Conservation (phyloP, 2,888 invertebrate genomes). For the Dryobota labecula region DNA sequence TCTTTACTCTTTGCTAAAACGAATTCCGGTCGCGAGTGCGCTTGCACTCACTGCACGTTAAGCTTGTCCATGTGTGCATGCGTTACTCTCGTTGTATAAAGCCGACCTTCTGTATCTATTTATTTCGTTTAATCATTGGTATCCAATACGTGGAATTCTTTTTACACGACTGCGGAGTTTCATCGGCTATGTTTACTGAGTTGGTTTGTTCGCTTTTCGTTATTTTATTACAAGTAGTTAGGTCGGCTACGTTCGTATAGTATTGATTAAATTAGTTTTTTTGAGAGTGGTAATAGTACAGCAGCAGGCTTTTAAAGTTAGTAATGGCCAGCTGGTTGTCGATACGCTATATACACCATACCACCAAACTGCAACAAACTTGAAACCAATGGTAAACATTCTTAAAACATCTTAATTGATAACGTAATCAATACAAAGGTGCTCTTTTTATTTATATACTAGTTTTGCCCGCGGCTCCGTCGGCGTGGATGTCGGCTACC, state of each 20-base stretch:
- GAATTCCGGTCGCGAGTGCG: background rate
- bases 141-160: slow-evolving; percentile 28
- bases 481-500: too few relatives aligned
- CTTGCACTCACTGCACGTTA: background rate
- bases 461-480: too few relatives aligned
- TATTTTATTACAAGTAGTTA: slow-evolving; percentile 1
- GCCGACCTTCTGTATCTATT: background rate
- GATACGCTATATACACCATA: background rate
- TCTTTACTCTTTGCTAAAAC: too few relatives aligned
- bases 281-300: background rate
- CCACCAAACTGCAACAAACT: background rate
- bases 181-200: background rate
- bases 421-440: background rate
- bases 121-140: slow-evolving; percentile 9
- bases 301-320: background rate
- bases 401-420: background rate
- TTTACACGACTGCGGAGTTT: slow-evolving; percentile 1
- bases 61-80: background rate
- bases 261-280: background rate
- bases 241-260: background rate
- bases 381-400: background rate
- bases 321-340: background rate
- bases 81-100: background rate
- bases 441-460: background rate
- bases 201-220: slow-evolving; percentile 9